Percentiles rank a stretch among this genome's conserved stretches.
These are phyloP conservation scores for Macaria notata DNA, from an alignment of 2,888 invertebrate species.

Conservation along the genomic window DNA sequence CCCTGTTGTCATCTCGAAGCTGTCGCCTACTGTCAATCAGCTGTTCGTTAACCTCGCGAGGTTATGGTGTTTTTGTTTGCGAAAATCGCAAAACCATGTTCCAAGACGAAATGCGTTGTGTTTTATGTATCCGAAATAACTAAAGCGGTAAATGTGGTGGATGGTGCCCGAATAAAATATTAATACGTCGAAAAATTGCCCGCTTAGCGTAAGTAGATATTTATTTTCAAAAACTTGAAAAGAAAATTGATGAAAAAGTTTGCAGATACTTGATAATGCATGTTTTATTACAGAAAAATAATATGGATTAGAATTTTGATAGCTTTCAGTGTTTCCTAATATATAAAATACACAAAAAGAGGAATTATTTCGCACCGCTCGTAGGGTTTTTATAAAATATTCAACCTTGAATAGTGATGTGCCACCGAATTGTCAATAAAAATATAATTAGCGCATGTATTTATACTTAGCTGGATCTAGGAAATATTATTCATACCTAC, in stretches of 20 bases:
- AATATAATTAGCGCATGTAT: no score
- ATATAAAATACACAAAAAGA: no score
- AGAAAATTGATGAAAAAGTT: neutral
- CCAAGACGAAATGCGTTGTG: conserved; percentile 4
- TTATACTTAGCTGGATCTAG: neutral
- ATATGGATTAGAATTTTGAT: no score
- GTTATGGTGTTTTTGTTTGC: conserved; percentile 15
- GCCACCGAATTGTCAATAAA: neutral
- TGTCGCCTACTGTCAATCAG: conserved; percentile 35
- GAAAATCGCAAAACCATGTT: conserved; percentile 20
- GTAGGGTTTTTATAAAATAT: neutral
- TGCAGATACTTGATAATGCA: no score
- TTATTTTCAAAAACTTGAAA: neutral
- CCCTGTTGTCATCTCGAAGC: neutral
- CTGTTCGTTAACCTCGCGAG: conserved; percentile 40
- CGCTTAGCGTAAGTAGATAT: neutral
- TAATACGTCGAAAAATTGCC: neutral
- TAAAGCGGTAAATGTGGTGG: conserved; percentile 20
- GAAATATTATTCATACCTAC: neutral
- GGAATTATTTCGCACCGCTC: no score
- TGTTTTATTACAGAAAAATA: no score
- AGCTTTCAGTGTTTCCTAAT: no score
- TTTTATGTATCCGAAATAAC: neutral
- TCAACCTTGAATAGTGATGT: neutral
- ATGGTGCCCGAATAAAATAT: neutral